phyloP scores from a whole-genome alignment of 92 coral and sea anemone genomes.

The Metridium senile region DNA sequence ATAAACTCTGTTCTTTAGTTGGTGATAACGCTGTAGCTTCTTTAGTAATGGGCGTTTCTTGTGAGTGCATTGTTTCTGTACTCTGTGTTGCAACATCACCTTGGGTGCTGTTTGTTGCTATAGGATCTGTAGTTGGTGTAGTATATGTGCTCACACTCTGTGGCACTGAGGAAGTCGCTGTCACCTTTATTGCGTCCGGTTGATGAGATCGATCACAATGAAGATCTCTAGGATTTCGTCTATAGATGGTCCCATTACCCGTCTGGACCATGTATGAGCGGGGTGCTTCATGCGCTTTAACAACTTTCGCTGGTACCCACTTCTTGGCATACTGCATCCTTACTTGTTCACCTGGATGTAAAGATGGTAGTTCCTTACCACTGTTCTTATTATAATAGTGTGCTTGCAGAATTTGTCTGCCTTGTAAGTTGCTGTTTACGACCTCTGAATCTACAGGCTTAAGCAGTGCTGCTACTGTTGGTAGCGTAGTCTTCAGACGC shows the following conservation, averaged over 20 bases:
- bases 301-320: constrained; percentile 58
- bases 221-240: constrained; percentile 56
- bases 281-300: constrained; percentile 30
- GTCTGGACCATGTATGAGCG: constrained; percentile 57
- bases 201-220: constrained; percentile 8
- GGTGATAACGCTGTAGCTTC: too few species aligned
- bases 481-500: constrained; percentile 26
- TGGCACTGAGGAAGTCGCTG: too few species aligned
- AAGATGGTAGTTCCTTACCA: constrained; percentile 37
- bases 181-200: too few species aligned
- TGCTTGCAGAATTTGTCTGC: constrained; percentile 16
- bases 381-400: constrained; percentile 40
- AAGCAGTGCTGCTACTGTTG: constrained; percentile 16
- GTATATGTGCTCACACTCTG: too few species aligned
- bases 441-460: constrained; percentile 29
- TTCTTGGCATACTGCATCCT: constrained; percentile 45
- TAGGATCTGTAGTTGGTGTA: too few species aligned
- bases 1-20: too few species aligned
- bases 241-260: constrained; percentile 56
- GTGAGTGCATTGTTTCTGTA: too few species aligned
- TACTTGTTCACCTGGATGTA: constrained; percentile 34
- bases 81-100: too few species aligned
- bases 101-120: too few species aligned
- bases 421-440: constrained; percentile 29
- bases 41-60: too few species aligned